These are phyloP conservation scores for Lasioglossum figueresi DNA, from an alignment of 2,888 invertebrate species.

Conservation along the genomic window DNA sequence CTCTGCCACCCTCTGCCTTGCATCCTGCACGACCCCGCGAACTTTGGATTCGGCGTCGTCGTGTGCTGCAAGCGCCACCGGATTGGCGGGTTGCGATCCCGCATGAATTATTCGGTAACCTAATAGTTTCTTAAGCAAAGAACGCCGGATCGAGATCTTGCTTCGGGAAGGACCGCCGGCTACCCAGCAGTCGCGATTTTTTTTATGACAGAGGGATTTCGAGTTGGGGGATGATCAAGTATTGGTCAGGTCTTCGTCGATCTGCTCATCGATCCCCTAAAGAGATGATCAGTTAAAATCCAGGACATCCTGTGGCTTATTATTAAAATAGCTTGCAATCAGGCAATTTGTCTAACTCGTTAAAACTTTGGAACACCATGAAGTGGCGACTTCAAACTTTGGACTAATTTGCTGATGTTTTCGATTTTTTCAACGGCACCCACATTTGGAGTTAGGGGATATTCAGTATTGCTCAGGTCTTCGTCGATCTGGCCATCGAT, in stretches of 20 bases:
- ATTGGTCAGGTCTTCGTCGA: neutral
- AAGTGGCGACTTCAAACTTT: too few relatives aligned
- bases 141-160: slow-evolving; percentile 62
- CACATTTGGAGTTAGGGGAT: neutral
- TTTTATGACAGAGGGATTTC: neutral
- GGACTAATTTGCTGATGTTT: too few relatives aligned
- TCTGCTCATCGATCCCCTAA: neutral
- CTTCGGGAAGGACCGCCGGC: slow-evolving; percentile 22
- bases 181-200: neutral
- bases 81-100: slow-evolving; percentile 70
- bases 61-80: slow-evolving; percentile 59
- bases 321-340: too few relatives aligned
- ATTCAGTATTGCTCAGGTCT: neutral
- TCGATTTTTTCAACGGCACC: too few relatives aligned
- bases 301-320: too few relatives aligned
- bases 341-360: too few relatives aligned
- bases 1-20: slow-evolving; percentile 47
- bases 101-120: slow-evolving; percentile 74
- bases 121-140: slow-evolving; percentile 73
- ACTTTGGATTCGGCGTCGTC: slow-evolving; percentile 65
- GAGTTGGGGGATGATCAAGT: neutral
- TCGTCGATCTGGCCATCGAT: too few relatives aligned
- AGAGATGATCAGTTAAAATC: too few relatives aligned
- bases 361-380: too few relatives aligned
- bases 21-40: slow-evolving; percentile 64